These are phyloP conservation scores for Ryuthela nishihirai DNA, from an alignment of 2,888 invertebrate species.

Conservation along the genomic window DNA sequence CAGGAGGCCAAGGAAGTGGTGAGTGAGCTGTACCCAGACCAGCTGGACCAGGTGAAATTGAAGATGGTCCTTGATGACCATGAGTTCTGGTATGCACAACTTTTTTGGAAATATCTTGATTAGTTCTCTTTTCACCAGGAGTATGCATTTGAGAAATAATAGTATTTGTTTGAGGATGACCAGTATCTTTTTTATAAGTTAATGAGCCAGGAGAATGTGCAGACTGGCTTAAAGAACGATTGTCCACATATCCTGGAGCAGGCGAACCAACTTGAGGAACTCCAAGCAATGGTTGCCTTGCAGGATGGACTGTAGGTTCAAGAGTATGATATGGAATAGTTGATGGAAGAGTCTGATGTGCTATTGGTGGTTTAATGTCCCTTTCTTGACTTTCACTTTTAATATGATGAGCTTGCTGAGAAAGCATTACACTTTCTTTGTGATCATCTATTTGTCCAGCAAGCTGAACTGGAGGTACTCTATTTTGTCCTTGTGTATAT, in stretches of 20 bases:
- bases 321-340: conserved; percentile 27
- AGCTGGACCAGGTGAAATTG: conserved; percentile 21
- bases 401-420: conserved; percentile 12
- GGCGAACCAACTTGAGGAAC: conserved; percentile 27
- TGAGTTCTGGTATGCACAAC: conserved; percentile 18
- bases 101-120: conserved; percentile 17
- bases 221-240: conserved; percentile 21
- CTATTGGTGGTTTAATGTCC: conserved; percentile 33
- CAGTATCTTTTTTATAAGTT: conserved; percentile 29
- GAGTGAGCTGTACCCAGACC: conserved; percentile 15
- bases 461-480: conserved; percentile 9
- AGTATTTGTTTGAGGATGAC: conserved; percentile 11
- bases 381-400: conserved; percentile 7
- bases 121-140: conserved; percentile 9
- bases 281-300: conserved; percentile 21
- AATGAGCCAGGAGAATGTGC: conserved; percentile 36
- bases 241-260: conserved; percentile 30
- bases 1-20: conserved; percentile 11
- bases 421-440: conserved; percentile 11
- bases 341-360: conserved; percentile 39
- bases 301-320: conserved; percentile 2
- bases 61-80: conserved; percentile 16
- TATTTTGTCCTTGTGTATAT: conserved; percentile 44
- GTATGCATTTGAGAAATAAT: conserved; percentile 14
- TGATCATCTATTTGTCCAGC: conserved; percentile 27